Evolutionary conservation across 2,888 invertebrate species (phyloP), one percentile per base, ranked within the genome.

Genomic region (Sphaerophoria taeniata): DNA sequence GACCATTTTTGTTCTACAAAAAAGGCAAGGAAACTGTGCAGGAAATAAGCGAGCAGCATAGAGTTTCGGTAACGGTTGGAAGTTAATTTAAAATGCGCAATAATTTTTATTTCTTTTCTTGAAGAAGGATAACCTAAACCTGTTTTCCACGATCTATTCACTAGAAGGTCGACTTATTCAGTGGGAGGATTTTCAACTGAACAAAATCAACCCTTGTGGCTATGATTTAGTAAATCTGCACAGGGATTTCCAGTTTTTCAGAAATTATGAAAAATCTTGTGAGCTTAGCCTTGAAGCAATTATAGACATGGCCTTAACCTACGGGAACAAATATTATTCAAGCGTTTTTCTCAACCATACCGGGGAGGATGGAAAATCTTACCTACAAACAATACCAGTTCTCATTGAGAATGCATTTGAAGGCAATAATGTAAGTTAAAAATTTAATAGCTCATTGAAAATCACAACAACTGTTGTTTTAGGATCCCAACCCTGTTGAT

Each of bases 401-500:
- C 88, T 92, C 4, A 91, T 92, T 43, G 88, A 90, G 58, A 89
- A 90, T 43, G 87, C 90, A 0, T 89, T 89, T 11, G 85, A 89
- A 9, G 90, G 90, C 65, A 91, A 92, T 83, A 81, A 89, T 88
- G 91, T 92, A 79, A 87, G 85, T 87, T 11, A 43, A 43, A 9
- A 43, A 43, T 11, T 12, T 33, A 69, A 56, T 39, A 11, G 31
- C 16, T 39, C 4, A 39, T 14, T 1, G 4, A 2, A 36, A 39
- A 6, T 34, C 3, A 31, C 24, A 24, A 31, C 5, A 3, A 24
- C 9, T 53, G 2, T 14, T 51, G 31, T 72, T 89, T 45, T 87
- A 94, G 94, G 92, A 90, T 6, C 7, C 49, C 3, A 73, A 81
- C n/a, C 4, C 51, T 55, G 93, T 93, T 43, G 93, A 93, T 56